Evolutionary conservation across 2,888 invertebrate genomes (phyloP).

Genomic region (Aphrophora alni): DNA sequence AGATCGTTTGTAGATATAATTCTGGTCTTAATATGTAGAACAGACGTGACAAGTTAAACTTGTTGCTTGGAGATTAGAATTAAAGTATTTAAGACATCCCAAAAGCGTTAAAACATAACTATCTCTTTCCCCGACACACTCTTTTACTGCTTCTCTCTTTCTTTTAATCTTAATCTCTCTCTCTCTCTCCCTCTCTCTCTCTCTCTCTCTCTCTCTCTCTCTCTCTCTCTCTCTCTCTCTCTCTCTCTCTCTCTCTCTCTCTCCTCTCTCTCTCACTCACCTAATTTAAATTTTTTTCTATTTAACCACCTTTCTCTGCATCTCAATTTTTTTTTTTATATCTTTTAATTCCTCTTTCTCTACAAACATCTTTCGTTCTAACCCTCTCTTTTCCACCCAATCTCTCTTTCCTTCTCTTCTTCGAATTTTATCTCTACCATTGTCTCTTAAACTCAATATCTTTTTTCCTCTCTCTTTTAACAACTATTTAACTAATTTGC

Average conservation of each 20-base stretch:
- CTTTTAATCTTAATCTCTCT: background rate
- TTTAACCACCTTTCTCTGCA: background rate
- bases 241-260: slow-evolving; percentile 7
- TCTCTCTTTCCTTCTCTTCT: background rate
- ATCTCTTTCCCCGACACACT: background rate
- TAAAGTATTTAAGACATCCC: too few relatives aligned
- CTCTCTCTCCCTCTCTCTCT: slow-evolving; percentile 15
- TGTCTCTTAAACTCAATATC: too few relatives aligned
- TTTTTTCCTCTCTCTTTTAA: too few relatives aligned
- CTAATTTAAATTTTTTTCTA: background rate
- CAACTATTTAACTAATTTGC: too few relatives aligned
- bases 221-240: background rate
- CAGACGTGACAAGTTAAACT: too few relatives aligned
- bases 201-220: slow-evolving; percentile 17
- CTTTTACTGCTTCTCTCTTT: background rate
- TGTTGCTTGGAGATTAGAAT: too few relatives aligned
- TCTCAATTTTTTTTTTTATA: too few relatives aligned
- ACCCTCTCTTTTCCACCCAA: background rate
- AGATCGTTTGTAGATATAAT: too few relatives aligned
- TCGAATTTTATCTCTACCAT: too few relatives aligned
- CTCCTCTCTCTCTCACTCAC: background rate
- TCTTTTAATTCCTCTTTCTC: too few relatives aligned
- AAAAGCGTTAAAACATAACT: background rate
- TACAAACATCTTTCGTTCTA: too few relatives aligned
- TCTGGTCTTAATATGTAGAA: too few relatives aligned